phyloP scores from a whole-genome alignment of 1,140 invertebrate species.

The Idris sp. region DNA sequence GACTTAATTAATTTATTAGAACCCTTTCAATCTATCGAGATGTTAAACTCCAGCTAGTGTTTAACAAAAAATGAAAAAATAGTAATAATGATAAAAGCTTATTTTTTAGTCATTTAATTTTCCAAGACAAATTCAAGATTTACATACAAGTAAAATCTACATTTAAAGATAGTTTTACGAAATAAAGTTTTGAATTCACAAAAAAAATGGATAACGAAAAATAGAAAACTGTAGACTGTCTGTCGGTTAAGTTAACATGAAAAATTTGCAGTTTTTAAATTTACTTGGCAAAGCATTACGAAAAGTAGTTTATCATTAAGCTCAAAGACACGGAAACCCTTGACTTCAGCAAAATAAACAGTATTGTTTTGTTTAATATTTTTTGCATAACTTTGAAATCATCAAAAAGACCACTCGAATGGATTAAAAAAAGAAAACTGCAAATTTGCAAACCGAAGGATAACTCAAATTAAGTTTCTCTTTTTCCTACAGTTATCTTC shows the following conservation, averaged over 20 bases:
- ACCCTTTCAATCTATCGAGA: too few relatives aligned
- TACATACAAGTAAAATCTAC: slow-evolving; percentile 1
- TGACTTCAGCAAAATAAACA: slow-evolving; percentile 9
- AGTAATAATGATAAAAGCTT: neutral
- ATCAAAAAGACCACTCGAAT: slow-evolving; percentile 4
- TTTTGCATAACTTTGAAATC: neutral
- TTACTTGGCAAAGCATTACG: slow-evolving; percentile 29
- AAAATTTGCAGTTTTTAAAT: slow-evolving; percentile 28
- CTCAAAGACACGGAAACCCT: slow-evolving; percentile 22
- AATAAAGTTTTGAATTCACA: slow-evolving; percentile 14
- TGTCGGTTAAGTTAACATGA: slow-evolving; percentile 13
- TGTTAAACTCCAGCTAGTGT: too few relatives aligned
- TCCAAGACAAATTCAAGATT: slow-evolving; percentile 2
- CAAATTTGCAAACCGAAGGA: neutral
- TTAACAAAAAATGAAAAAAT: too few relatives aligned
- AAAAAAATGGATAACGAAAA: slow-evolving; percentile 13
- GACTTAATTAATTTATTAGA: too few relatives aligned
- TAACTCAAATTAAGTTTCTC: neutral
- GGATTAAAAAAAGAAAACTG: slow-evolving; percentile 6
- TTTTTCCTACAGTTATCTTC: neutral
- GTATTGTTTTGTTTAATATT: slow-evolving; percentile 13
- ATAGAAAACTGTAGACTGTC: neutral
- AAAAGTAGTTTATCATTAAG: slow-evolving; percentile 32
- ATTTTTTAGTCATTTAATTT: too few relatives aligned
- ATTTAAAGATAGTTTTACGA: slow-evolving; percentile 7